phyloP scores from a whole-genome alignment of 2,888 invertebrate genomes.

The Theretra japonica region DNA sequence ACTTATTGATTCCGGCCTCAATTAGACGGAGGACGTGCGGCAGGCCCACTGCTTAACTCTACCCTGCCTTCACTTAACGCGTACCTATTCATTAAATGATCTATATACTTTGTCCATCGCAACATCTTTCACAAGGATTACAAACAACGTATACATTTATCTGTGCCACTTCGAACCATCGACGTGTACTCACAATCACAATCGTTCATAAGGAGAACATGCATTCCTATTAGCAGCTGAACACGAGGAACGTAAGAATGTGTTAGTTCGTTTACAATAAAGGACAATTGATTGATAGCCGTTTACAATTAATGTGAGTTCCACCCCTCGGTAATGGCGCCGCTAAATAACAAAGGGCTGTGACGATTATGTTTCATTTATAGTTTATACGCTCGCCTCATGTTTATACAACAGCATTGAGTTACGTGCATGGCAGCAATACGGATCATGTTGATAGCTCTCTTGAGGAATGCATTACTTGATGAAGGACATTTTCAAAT shows the following conservation, averaged over 20 bases:
- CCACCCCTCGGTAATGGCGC: background rate
- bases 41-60: slow-evolving; percentile 39
- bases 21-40: slow-evolving; percentile 50
- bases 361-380: slow-evolving; percentile 7
- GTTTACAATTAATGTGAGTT: background rate
- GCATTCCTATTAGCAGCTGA: background rate
- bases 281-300: slow-evolving; percentile 4
- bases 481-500: too few relatives aligned
- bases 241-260: background rate
- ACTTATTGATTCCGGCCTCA: slow-evolving; percentile 67
- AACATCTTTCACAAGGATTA: background rate
- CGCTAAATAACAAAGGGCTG: slow-evolving; percentile 11
- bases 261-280: background rate
- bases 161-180: background rate
- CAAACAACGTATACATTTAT: background rate
- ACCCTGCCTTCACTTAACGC: background rate
- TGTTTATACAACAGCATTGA: slow-evolving; percentile 4
- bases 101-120: too few relatives aligned
- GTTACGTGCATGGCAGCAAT: background rate
- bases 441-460: too few relatives aligned
- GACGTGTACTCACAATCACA: too few relatives aligned
- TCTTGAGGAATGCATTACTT: too few relatives aligned
- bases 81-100: too few relatives aligned
- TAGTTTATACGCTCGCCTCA: background rate
- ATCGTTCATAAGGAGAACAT: background rate